A percentile compares a stretch with the other conserved stretches of the same genome.
Evolutionary conservation across 2,888 invertebrate species (phyloP).

Genomic region (Apamea anceps): DNA sequence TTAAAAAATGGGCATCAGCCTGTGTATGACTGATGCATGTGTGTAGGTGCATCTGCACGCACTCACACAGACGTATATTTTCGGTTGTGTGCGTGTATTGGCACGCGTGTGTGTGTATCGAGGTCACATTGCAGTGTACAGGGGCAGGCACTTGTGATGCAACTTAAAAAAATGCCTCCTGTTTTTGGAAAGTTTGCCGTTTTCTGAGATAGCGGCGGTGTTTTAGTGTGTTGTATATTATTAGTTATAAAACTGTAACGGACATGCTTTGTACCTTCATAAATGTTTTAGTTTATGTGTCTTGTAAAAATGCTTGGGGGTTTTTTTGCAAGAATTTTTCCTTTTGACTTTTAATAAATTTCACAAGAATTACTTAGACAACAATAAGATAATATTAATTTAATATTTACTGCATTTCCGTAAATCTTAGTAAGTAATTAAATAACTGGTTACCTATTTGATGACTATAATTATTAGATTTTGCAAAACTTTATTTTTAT

Average conservation of each 20-base stretch:
- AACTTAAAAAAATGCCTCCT: slow-evolving; percentile 76
- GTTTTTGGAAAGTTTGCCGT: slow-evolving; percentile 79
- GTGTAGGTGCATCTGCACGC: slow-evolving; percentile 76
- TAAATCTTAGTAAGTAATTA: not conserved
- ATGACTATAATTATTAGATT: not conserved
- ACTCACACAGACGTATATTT: slow-evolving; percentile 68
- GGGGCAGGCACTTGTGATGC: slow-evolving; percentile 78
- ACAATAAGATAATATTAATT: not conserved
- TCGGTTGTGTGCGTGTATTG: slow-evolving; percentile 68
- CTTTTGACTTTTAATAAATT: not conserved
- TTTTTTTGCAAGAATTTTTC: not conserved
- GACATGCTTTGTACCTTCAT: slow-evolving; percentile 33
- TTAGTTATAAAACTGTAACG: slow-evolving; percentile 61
- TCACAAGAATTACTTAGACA: not conserved
- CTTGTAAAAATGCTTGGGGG: not conserved
- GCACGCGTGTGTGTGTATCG: slow-evolving; percentile 80
- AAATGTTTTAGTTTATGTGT: slow-evolving; percentile 55
- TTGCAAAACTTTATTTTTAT: not conserved
- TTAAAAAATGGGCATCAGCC: slow-evolving; percentile 70
- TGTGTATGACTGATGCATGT: slow-evolving; percentile 74
- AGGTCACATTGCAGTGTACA: slow-evolving; percentile 85
- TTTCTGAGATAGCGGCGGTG: slow-evolving; percentile 64
- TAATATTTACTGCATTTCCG: not conserved
- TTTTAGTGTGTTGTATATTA: slow-evolving; percentile 62
- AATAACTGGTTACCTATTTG: not conserved